phyloP scores from a whole-genome alignment of 2,888 invertebrate species.

The Plagodis pulveraria region DNA sequence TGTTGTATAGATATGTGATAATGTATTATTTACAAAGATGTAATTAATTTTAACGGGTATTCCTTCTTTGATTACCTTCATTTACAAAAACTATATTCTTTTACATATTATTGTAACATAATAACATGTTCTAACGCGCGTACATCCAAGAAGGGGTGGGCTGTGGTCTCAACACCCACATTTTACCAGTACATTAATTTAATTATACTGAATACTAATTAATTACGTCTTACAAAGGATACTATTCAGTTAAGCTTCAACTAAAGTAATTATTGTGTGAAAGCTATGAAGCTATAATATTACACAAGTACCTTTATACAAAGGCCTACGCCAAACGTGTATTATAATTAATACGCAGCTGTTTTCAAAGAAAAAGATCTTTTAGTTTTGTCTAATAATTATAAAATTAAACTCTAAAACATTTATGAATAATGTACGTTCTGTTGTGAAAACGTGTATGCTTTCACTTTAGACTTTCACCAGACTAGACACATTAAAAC shows the following conservation, averaged over 20 bases:
- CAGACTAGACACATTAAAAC: conserved; percentile 30
- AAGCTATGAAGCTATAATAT: conserved; percentile 22
- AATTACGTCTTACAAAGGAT: conserved; percentile 3
- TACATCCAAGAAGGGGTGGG: no score
- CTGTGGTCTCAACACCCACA: no score
- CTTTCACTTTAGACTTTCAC: conserved; percentile 17
- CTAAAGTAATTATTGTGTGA: conserved; percentile 21
- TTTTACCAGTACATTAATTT: no score
- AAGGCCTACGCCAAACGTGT: conserved; percentile 24
- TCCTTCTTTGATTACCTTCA: no score
- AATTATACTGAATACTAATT: no score
- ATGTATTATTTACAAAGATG: no score
- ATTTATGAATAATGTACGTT: background rate
- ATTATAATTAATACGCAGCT: conserved; percentile 18
- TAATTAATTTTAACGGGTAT: no score
- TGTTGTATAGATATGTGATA: no score
- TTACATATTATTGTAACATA: no score
- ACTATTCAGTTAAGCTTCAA: conserved; percentile 17
- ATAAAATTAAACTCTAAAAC: conserved; percentile 3
- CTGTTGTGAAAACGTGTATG: conserved; percentile 17
- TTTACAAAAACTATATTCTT: no score
- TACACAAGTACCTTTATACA: conserved; percentile 24
- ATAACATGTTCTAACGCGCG: no score
- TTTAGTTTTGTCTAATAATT: conserved; percentile 20
- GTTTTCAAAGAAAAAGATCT: conserved; percentile 26